Base-by-base conservation (phyloP, 2,797 vertebrate species). In the Heliangelus exortis region DNA sequence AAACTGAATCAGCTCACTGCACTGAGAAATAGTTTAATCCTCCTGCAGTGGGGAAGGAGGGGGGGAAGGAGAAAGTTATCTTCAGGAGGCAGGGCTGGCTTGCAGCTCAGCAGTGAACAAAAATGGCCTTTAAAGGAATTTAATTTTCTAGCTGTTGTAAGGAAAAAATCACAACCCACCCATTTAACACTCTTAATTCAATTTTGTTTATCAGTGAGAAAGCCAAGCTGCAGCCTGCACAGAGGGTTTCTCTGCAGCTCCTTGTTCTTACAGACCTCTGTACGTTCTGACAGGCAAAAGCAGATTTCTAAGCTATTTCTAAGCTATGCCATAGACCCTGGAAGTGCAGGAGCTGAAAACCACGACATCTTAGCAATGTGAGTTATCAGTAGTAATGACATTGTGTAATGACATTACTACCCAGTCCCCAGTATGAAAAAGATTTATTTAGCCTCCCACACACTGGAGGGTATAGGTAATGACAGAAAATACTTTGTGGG, bases 11-110 rank as follows among this genome's bases (percentile, higher is more conserved):
- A 6, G 92, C 82, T 95, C 95, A 91, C 58, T 95, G 93, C 93
- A 62, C 89, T 95, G 94, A 93, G 87, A 96, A 96, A 95, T 94
- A 92, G 94, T 94, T 94, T 95, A 95, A 87, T 95, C 89, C 90
- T 94, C 79, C 82, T 93, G 89, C 75, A 84, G 78, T 78, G 74
- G 72, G 22, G 28, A 86, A 68, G 51, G 31, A 26, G 20, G 54
- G 45, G 25, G 26, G 20, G 47, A 20, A 21, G 18, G 66, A 75
- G 34, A 39, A 89, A 86, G 62, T 86, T 86, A 66, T 58, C 80
- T 94, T 72, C 61, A 85, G 88, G 83, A 59, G 90, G n/a, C 74
- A 79, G 58, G 22, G 39, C 50, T 76, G 53, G 25, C 57, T 94
- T 78, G 51, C 83, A 87, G 50, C 29, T 84, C 73, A 66, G 58